Evolutionary conservation across 2,113 vertebrate species (phyloP), one percentile per base, ranked within the genome.

Genomic region (Polypterus bichir): DNA sequence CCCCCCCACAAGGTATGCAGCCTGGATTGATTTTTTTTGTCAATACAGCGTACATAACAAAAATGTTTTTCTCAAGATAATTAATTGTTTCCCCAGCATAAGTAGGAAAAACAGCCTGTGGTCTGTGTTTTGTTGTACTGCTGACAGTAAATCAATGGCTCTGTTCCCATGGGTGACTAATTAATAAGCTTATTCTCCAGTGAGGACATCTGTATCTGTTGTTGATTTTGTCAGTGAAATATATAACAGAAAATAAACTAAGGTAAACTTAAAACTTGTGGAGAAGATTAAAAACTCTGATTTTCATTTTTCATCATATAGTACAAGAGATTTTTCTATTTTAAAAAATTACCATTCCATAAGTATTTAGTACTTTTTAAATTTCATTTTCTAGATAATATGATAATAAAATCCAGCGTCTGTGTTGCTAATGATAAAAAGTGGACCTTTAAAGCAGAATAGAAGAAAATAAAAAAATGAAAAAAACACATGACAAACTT

Each of bases 71-170:
- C 75, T 67, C 77, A 65, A 74, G 68, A 64, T 83, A 88, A 90
- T 89, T 76, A 74, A 76, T 81, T 83, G 78, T 53, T 81, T 85
- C 73, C 68, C 72, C 81, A 71, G 78, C 73, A 78, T 70, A 77
- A 69, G 72, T 27, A 77, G 75, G 72, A 74, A 81, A 82, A 78
- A 85, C 79, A 83, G 83, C 77, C 77, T 65, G 53, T 64, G 74
- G 59, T 79, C 77, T 70, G 74, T 72, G 68, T 70, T 67, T 56
- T 62, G 66, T 47, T 51, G 56, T 71, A 72, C 68, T 77, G 75
- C 76, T 79, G 90, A 88, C 81, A 83, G 86, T 62, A 83, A 91
- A 89, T 92, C 89, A 86, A 84, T 86, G 84, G 71, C 64, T 61
- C 66, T 76, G 77, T 88, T 87, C 77, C 81, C 79, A 81, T 74